phyloP scores from a whole-genome alignment of 2,888 invertebrate genomes.

The Orchestes rusci region DNA sequence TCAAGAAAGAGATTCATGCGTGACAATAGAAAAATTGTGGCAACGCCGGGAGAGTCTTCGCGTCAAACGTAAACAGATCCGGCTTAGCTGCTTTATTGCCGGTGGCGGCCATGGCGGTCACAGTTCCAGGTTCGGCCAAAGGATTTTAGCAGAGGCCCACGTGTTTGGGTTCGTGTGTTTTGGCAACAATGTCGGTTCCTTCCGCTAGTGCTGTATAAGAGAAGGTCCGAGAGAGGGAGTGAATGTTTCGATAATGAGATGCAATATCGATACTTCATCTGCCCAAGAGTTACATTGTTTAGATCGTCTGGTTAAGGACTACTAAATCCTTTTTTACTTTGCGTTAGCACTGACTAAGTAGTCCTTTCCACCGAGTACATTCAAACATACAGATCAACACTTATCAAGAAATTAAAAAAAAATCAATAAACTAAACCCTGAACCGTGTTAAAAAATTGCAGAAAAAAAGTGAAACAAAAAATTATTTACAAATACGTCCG shows the following conservation, averaged over 20 bases:
- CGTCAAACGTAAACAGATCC: constrained; percentile 16
- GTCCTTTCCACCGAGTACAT: constrained; percentile 15
- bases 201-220: constrained; percentile 78
- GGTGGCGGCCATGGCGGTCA: constrained; percentile 23
- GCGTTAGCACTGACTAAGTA: no score
- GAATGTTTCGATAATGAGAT: no score
- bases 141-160: constrained; percentile 19
- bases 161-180: constrained; percentile 13
- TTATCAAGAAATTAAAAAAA: no score
- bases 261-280: no score
- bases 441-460: neutral
- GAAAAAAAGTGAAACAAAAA: no score
- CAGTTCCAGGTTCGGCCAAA: constrained; percentile 25
- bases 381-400: constrained; percentile 24
- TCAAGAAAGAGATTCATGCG: constrained; percentile 14
- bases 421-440: neutral
- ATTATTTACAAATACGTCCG: no score
- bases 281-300: no score
- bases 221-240: constrained; percentile 64
- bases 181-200: constrained; percentile 48
- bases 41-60: constrained; percentile 22
- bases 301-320: no score
- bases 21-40: constrained; percentile 15
- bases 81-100: constrained; percentile 20
- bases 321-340: no score